These are phyloP conservation scores for Lithobates sylvaticus DNA, from an alignment of 2,797 vertebrate genomes.

Conservation along the genomic window DNA sequence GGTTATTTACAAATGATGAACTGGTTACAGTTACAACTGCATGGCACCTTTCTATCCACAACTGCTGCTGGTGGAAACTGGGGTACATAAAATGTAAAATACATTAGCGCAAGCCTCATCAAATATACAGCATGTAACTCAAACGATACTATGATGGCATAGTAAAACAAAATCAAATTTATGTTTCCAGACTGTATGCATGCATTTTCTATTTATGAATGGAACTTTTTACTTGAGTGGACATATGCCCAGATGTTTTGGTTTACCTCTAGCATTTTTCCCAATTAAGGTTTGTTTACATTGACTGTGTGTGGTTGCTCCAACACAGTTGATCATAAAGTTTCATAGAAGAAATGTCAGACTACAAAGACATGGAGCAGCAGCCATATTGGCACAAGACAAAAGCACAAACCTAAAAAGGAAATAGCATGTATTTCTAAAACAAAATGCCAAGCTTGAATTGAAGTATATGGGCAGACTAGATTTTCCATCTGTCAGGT, in stretches of 20 bases:
- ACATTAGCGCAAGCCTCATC: constrained; percentile 16
- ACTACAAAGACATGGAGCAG: constrained; percentile 16
- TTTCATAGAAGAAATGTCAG: constrained; percentile 27
- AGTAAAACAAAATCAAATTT: neutral
- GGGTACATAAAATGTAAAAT: constrained; percentile 2
- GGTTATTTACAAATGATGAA: neutral
- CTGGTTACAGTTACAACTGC: constrained; percentile 2
- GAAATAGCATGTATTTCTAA: constrained; percentile 25
- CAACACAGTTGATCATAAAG: constrained; percentile 42
- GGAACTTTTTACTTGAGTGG: constrained; percentile 3
- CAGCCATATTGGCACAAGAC: constrained; percentile 39
- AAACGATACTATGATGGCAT: constrained; percentile 17
- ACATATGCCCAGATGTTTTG: constrained; percentile 46
- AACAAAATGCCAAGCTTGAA: constrained; percentile 3
- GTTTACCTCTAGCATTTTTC: constrained; percentile 43
- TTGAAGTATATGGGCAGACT: constrained; percentile 17
- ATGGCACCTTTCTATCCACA: neutral
- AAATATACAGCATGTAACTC: constrained; percentile 7
- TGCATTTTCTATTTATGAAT: constrained; percentile 16
- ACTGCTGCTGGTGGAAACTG: neutral
- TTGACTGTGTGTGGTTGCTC: constrained; percentile 33
- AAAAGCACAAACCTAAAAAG: constrained; percentile 25
- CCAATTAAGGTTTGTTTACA: constrained; percentile 39
- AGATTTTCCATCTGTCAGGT: constrained; percentile 18
- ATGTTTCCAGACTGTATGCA: neutral